Evolutionary conservation across 2,113 vertebrate species (phyloP), one percentile per base, ranked within the genome.

Genomic region (Bufo bufo): DNA sequence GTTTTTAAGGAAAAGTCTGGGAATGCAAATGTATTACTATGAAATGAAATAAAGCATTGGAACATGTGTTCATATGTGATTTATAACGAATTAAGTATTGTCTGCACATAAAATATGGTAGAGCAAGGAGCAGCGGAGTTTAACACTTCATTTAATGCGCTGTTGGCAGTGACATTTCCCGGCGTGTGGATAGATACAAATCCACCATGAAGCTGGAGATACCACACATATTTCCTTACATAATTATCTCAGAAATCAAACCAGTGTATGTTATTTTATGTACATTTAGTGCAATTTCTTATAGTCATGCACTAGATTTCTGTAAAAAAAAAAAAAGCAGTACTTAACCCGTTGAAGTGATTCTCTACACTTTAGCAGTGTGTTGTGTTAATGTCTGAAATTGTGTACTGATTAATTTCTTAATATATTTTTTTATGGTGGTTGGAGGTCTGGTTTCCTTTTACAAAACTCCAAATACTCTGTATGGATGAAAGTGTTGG

Each of bases 21-120:
- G 61, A 66, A 66, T 65, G 81, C 81, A 83, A 52, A 83, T 49
- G 59, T 66, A 66, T 66, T 47, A 13, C 81, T 83, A 66, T 50
- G 81, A 83, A 63, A 52, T 83, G 19, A 83, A 83, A 83, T 66
- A 66, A 66, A 83, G 81, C 81, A 66, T 66, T 47, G 61, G 61
- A 83, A 83, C 81, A 50, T 83, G 61, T 83, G 81, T 83, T 66
- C 81, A 83, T 83, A 47, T 20, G 81, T 63, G 81, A 83, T 83
- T 66, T 66, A 66, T 83, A 50, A 63, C 66, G 61, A 83, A 83
- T 83, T 83, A 83, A 66, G 61, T 66, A 49, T 66, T 83, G 81
- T 20, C 80, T 45, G 59, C 58, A 14, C 23, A 49, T 63, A 49
- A 49, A 82, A 82, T 65, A 83, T 66, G 78, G 20, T 19, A 3